phyloP scores from a whole-genome alignment of 1,140 invertebrate species.

The Anastatus disparis region DNA sequence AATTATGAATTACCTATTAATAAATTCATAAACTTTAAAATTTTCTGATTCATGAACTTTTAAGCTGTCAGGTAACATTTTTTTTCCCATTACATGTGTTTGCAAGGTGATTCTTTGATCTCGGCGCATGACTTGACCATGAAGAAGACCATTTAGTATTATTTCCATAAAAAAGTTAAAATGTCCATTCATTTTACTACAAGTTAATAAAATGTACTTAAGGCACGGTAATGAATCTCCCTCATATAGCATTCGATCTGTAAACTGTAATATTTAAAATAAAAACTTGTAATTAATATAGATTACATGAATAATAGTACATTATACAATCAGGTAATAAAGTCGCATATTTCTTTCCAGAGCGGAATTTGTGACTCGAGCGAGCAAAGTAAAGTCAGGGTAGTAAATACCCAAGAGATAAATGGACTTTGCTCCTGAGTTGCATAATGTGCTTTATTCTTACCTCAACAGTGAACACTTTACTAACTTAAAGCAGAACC shows the following conservation, averaged over 20 bases:
- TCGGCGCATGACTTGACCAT: constrained; percentile 49
- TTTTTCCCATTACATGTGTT: constrained; percentile 15
- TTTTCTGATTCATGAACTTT: constrained; percentile 4
- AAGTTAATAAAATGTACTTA: constrained; percentile 48
- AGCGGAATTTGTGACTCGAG: too few relatives aligned
- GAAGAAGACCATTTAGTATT: constrained; percentile 50
- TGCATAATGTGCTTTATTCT: too few relatives aligned
- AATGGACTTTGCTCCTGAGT: too few relatives aligned
- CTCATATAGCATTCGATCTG: constrained; percentile 48
- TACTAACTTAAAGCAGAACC: too few relatives aligned
- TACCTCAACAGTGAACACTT: too few relatives aligned
- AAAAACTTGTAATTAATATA: too few relatives aligned
- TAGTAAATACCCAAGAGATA: too few relatives aligned
- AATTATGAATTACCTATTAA: constrained; percentile 31
- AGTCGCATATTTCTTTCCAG: too few relatives aligned
- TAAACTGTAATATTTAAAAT: constrained; percentile 48
- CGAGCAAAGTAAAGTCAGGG: too few relatives aligned
- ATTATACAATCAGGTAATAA: too few relatives aligned
- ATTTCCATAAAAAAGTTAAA: constrained; percentile 37
- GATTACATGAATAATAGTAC: too few relatives aligned
- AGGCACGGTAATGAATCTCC: constrained; percentile 47
- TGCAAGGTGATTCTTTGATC: constrained; percentile 54
- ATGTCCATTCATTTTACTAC: constrained; percentile 37
- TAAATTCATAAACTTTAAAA: constrained; percentile 28
- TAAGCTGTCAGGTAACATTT: not conserved